These are phyloP conservation scores for Micromussa lordhowensis DNA, from an alignment of 92 coral and sea anemone genomes.

Conservation along the genomic window DNA sequence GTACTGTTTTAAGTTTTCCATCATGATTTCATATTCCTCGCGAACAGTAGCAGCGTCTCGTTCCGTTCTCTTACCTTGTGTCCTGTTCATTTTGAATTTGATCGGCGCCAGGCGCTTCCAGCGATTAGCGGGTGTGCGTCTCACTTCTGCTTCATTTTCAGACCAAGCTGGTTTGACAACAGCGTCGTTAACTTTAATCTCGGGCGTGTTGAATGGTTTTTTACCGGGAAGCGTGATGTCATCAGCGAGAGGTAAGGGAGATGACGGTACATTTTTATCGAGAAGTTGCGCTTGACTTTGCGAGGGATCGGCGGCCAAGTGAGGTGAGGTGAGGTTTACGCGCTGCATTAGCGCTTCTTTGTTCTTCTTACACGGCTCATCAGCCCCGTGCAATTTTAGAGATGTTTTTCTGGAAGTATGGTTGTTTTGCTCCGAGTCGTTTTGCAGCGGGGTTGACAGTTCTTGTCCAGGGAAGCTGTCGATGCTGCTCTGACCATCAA, in stretches of 20 bases:
- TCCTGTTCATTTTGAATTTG: background rate
- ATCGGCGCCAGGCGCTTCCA: conserved; percentile 15
- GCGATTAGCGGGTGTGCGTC: conserved; percentile 1
- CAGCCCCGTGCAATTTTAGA: background rate
- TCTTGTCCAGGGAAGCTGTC: background rate
- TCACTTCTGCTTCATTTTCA: background rate
- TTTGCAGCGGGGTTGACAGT: background rate
- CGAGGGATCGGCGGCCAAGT: background rate
- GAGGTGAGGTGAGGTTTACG: background rate
- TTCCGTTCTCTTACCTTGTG: background rate
- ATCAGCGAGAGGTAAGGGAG: background rate
- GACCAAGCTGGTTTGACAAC: background rate
- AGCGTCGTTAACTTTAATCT: background rate
- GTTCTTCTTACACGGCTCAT: background rate
- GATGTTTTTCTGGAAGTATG: background rate
- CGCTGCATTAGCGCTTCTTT: background rate
- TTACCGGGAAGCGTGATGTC: background rate
- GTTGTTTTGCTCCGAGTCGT: background rate
- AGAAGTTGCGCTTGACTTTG: background rate
- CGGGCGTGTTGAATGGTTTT: background rate
- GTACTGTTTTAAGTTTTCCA: conserved; percentile 14
- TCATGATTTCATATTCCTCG: conserved; percentile 41
- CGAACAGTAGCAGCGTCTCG: conserved; percentile 3
- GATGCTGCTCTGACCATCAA: background rate
- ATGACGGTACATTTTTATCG: background rate